Conservation (phyloP, 2,113 vertebrate species). For the Cheilinus undulatus region DNA sequence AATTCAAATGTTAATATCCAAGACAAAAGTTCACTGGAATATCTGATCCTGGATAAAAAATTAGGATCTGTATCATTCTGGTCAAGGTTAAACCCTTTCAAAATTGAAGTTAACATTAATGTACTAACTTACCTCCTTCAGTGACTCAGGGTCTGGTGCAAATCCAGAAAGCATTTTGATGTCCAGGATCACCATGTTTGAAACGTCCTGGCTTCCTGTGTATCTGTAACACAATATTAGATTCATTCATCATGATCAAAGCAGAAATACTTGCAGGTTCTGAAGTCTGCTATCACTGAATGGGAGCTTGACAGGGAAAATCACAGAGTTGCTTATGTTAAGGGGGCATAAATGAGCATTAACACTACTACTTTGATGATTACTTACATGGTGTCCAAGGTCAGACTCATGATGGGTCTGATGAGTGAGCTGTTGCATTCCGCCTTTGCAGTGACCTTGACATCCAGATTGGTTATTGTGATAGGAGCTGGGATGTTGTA, state of each 20-base stretch:
- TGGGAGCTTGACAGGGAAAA: too few species aligned
- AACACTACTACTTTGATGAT: too few species aligned
- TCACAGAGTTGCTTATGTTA: too few species aligned
- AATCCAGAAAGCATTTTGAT: constrained; percentile 72
- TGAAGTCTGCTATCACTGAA: too few species aligned
- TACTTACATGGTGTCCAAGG: constrained; percentile 34
- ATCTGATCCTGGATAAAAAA: too few species aligned
- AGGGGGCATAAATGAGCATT: too few species aligned
- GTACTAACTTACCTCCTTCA: constrained; percentile 11
- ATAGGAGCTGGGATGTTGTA: constrained; percentile 76
- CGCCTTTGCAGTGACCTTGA: constrained; percentile 15
- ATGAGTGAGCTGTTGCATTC: constrained; percentile 21
- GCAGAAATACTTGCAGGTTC: too few species aligned
- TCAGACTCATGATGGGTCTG: constrained; percentile 29
- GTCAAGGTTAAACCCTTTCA: too few species aligned
- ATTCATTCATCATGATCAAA: too few species aligned
- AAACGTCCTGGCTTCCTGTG: constrained; percentile 11
- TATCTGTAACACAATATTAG: constrained; percentile 35
- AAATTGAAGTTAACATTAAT: not conserved
- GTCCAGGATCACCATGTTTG: constrained; percentile 74
- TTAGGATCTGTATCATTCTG: too few species aligned
- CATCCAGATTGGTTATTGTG: constrained; percentile 16
- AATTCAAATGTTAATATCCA: too few species aligned
- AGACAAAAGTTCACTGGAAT: too few species aligned
- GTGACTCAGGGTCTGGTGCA: constrained; percentile 19